Conservation (phyloP, 2,113 vertebrate genomes). For the Crotalus viridis region DNA sequence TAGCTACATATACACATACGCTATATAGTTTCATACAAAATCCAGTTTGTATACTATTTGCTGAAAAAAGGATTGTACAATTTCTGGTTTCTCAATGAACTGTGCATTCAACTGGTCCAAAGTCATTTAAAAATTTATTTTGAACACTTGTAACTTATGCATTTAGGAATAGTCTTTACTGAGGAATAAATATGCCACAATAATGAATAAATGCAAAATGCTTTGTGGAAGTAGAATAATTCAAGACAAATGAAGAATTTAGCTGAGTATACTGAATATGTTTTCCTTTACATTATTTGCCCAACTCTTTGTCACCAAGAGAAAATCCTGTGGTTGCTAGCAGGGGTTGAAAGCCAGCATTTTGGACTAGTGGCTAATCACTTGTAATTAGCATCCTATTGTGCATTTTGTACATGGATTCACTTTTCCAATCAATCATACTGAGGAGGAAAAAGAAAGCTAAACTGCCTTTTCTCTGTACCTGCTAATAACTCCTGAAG, state of each 20-base stretch:
- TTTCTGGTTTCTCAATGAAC: conserved; percentile 5
- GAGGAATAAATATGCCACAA: neutral
- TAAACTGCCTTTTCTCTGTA: neutral
- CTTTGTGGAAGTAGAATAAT: neutral
- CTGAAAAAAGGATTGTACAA: neutral
- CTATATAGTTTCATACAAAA: neutral
- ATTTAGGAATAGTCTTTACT: neutral
- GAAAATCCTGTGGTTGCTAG: neutral
- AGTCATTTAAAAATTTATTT: neutral
- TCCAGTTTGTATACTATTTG: conserved; percentile 3
- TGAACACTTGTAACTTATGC: neutral
- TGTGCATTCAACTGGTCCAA: neutral
- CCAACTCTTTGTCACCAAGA: neutral
- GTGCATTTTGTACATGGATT: conserved; percentile 23
- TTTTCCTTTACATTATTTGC: conserved; percentile 1
- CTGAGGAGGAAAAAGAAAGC: conserved; percentile 3
- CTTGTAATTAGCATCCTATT: conserved; percentile 27
- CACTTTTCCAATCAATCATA: conserved; percentile 27
- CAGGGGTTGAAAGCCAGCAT: neutral
- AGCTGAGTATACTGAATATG: neutral
- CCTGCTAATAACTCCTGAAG: conserved; percentile 1
- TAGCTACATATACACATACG: neutral
- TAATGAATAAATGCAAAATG: conserved; percentile 7
- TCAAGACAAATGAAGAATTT: neutral
- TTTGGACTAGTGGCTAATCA: conserved; percentile 17